Conservation (phyloP, 2,888 invertebrate species). For the Pristionchus exspectatus region DNA sequence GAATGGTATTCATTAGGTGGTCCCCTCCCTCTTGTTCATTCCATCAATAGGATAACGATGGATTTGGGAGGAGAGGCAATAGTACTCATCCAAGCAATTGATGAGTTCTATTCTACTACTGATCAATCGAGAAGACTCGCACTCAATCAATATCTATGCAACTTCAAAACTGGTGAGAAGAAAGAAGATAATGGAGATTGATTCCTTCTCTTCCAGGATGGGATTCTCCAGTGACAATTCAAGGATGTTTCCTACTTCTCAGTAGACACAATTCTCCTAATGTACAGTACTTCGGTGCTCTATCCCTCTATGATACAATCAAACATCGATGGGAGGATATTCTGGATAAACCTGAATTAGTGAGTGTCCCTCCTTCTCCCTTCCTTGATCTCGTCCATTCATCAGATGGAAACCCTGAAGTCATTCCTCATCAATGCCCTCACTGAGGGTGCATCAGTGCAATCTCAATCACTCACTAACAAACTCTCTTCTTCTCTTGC, state of each 20-base stretch:
- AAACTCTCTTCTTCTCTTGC: constrained; percentile 67
- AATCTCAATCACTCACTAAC: constrained; percentile 61
- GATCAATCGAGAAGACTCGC: constrained; percentile 60
- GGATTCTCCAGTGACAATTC: constrained; percentile 53
- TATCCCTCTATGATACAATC: constrained; percentile 66
- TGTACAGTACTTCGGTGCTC: constrained; percentile 65
- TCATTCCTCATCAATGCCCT: constrained; percentile 63
- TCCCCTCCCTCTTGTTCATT: not conserved
- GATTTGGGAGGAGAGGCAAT: constrained; percentile 41
- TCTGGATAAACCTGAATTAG: constrained; percentile 60
- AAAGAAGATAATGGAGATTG: not conserved
- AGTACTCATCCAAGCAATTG: constrained; percentile 58
- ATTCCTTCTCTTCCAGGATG: constrained; percentile 46
- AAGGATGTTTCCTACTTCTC: constrained; percentile 60
- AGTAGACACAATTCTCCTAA: constrained; percentile 33
- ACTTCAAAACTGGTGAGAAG: constrained; percentile 59
- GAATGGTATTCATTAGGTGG: not conserved
- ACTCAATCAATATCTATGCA: constrained; percentile 61
- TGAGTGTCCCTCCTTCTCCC: constrained; percentile 46
- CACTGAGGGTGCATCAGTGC: constrained; percentile 57
- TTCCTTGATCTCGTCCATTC: not conserved
- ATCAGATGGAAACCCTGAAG: constrained; percentile 63
- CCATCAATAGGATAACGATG: not conserved
- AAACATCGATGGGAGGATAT: constrained; percentile 65
- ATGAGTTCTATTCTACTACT: constrained; percentile 66